Base-by-base conservation (phyloP, 2,797 vertebrate genomes). In the Scolopax bukidnonensis region DNA sequence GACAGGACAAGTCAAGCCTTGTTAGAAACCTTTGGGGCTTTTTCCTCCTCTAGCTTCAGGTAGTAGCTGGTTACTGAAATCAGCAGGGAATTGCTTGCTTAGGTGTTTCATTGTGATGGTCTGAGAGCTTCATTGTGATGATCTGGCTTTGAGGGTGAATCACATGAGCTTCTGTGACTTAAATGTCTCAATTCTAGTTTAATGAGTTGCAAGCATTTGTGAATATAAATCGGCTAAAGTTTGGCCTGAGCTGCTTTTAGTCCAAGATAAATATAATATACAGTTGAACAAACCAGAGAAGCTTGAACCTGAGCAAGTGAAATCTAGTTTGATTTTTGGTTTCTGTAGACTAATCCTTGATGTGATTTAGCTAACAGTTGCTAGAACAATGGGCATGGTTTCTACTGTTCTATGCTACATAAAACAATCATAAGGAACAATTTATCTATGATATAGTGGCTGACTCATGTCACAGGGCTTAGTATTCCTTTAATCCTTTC, bases 401-500 rank as follows among this genome's bases (percentile, higher is more conserved):
- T 89, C 38, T 48, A 19, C 30, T 85, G 41, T 19, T 80, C 57
- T 54, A 2, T 6, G 8, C 33, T 28, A 69, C 75, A 24, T 32
- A 71, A 68, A 93, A 71, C 38, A 85, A 53, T 51, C 8, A 24
- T 28, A 84, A 92, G 54, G 74, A 84, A 76, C n/a, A 78, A 28
- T 63, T 11, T 53, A 36, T 87, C 28, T 80, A 2, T 87, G 57
- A 59, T 83, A 54, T 17, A 91, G 78, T 50, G 23, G 8, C 57
- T 96, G 89, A 93, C 61, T 74, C 84, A 61, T 59, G 41, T 76
- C 73, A 75, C 28, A 36, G 77, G 76, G 27, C 33, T 67, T 91
- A 61, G 36, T 92, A 36, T 68, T 94, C 51, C 57, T 92, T 93
- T 96, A 94, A 95, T 94, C 76, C 73, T 86, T 96, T 86, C 48